Evolutionary conservation across 2,797 vertebrate genomes (phyloP).

Genomic region (Thamnophis elegans): DNA sequence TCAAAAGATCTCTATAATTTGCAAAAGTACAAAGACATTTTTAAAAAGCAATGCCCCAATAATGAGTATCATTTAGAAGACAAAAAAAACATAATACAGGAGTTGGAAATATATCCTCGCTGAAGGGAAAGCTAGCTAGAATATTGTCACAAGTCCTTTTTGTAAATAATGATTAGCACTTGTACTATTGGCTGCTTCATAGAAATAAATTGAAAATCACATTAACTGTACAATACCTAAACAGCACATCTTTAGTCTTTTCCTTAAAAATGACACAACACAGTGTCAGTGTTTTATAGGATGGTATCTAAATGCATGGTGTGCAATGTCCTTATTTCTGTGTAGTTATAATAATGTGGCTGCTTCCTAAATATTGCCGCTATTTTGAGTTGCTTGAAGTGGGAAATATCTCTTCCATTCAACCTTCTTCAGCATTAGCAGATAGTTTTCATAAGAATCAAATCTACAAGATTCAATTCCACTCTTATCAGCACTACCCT

Average conservation of each 20-base stretch:
- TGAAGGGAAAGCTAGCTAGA: not conserved
- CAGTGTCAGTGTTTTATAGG: not conserved
- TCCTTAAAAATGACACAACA: not conserved
- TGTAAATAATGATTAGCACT: not conserved
- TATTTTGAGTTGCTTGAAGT: not conserved
- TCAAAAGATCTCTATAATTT: not conserved
- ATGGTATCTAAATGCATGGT: not conserved
- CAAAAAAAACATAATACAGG: not conserved
- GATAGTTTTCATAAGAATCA: not conserved
- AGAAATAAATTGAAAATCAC: not conserved
- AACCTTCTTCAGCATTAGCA: not conserved
- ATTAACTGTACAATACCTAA: not conserved
- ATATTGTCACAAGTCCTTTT: not conserved
- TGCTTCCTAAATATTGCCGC: not conserved
- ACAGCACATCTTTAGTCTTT: not conserved
- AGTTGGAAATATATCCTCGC: not conserved
- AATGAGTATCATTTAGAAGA: not conserved
- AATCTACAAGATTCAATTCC: not conserved
- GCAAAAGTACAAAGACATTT: not conserved
- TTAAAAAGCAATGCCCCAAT: not conserved
- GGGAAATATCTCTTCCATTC: not conserved
- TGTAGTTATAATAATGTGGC: not conserved
- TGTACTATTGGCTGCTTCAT: not conserved
- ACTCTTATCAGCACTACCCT: not conserved
- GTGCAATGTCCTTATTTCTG: not conserved